A percentile compares a stretch with the other conserved stretches of the same genome.
These are phyloP conservation scores for Apomyelois bistriatella DNA, from an alignment of 2,888 invertebrate genomes.

Conservation along the genomic window DNA sequence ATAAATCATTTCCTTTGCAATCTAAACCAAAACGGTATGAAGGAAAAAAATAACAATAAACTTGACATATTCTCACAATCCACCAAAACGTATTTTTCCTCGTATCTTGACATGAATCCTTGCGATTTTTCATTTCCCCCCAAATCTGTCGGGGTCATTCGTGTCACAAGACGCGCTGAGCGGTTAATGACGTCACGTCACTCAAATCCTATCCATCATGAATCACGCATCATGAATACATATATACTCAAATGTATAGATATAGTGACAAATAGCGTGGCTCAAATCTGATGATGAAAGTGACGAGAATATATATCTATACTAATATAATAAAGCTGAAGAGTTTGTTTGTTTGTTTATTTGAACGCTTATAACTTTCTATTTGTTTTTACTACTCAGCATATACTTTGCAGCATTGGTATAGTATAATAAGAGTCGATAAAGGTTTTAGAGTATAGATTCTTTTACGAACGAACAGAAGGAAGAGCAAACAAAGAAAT, in stretches of 20 bases:
- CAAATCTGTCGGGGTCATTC: slow-evolving; percentile 42
- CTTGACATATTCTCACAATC: not conserved
- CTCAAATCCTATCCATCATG: slow-evolving; percentile 45
- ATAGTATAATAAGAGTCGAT: too few relatives aligned
- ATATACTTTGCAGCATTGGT: too few relatives aligned
- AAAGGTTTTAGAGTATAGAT: too few relatives aligned
- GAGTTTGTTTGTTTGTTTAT: too few relatives aligned
- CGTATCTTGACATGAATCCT: slow-evolving; percentile 1
- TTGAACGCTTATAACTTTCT: too few relatives aligned
- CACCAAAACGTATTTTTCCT: not conserved
- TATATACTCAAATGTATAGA: not conserved
- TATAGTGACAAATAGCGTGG: too few relatives aligned
- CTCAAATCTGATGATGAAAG: too few relatives aligned
- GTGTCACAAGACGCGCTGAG: slow-evolving; percentile 33
- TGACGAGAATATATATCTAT: too few relatives aligned
- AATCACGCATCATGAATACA: not conserved
- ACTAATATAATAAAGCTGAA: too few relatives aligned
- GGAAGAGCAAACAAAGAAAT: too few relatives aligned
- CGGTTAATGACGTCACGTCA: slow-evolving; percentile 54
- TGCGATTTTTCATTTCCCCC: slow-evolving; percentile 18
- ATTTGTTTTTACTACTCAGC: too few relatives aligned
- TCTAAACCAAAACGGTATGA: not conserved
- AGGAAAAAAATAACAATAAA: not conserved
- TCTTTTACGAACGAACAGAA: too few relatives aligned
- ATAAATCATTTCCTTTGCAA: not conserved